Evolutionary conservation across 1,140 invertebrate species (phyloP).

Genomic region (Varroa destructor): DNA sequence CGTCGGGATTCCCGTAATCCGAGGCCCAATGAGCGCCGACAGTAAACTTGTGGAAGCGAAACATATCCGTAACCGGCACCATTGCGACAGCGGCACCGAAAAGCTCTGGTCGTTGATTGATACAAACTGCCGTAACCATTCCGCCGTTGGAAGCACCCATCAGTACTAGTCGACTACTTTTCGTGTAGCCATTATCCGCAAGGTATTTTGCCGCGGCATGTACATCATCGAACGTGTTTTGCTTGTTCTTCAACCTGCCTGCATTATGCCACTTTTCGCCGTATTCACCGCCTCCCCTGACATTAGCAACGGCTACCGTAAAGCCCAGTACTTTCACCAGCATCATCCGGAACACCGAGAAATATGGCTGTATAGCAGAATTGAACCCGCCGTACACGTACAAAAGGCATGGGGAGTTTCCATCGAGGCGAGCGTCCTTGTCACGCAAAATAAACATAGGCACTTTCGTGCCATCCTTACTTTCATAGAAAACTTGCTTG

Average conservation of each 20-base stretch:
- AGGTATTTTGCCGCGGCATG: conserved; percentile 80
- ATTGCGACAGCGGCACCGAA: conserved; percentile 49
- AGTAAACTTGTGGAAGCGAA: conserved; percentile 25
- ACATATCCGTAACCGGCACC: conserved; percentile 15
- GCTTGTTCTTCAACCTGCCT: conserved; percentile 79
- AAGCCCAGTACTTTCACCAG: conserved; percentile 82
- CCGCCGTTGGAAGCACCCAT: conserved; percentile 88
- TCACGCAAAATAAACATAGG: conserved; percentile 92
- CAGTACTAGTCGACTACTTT: conserved; percentile 46
- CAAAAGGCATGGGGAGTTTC: conserved; percentile 60
- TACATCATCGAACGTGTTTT: conserved; percentile 96
- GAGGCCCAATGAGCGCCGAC: conserved; percentile 45
- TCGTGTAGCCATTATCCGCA: conserved; percentile 65
- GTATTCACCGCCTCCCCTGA: conserved; percentile 92
- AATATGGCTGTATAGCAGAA: conserved; percentile 70
- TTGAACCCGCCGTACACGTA: conserved; percentile 98
- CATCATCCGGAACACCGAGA: conserved; percentile 63
- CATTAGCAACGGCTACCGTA: conserved; percentile 77
- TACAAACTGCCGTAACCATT: conserved; percentile 72
- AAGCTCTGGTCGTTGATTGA: conserved; percentile 87
- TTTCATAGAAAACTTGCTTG: conserved; percentile 80
- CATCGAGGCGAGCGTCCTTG: conserved; percentile 54
- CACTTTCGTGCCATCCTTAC: conserved; percentile 86
- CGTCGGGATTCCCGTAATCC: conserved; percentile 45
- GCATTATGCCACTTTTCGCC: conserved; percentile 92